Conservation (phyloP, 2,797 vertebrate genomes). For the Coregonus suidteri region DNA sequence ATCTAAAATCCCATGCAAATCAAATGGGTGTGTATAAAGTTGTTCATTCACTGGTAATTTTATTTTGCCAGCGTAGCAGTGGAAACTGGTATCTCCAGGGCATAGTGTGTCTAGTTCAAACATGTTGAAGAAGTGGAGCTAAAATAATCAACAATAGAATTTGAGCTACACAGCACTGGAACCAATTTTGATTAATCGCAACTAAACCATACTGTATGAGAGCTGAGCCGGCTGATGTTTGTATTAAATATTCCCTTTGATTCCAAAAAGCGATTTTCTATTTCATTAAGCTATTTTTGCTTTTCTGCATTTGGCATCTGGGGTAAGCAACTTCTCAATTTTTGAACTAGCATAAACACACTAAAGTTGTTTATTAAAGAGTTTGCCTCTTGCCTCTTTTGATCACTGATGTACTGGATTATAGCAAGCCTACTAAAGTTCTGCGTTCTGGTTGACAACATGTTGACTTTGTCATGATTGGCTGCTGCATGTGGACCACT, state of each 20-base stretch:
- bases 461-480: no score
- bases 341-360: neutral
- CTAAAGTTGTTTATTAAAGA: neutral
- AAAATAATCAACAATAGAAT: neutral
- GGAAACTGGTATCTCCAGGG: neutral
- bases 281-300: neutral
- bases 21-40: neutral
- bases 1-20: neutral
- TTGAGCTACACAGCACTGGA: neutral
- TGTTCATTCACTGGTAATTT: neutral
- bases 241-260: slow-evolving; percentile 7
- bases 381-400: neutral
- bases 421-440: no score
- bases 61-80: neutral
- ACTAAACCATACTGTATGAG: neutral
- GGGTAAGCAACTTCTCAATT: neutral
- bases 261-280: neutral
- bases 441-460: no score
- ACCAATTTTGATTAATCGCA: neutral
- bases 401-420: neutral
- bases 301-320: neutral
- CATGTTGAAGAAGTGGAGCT: neutral
- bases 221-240: neutral
- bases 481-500: no score
- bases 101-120: neutral